phyloP scores from a whole-genome alignment of 2,797 vertebrate species.

The Distichodus sexfasciatus region DNA sequence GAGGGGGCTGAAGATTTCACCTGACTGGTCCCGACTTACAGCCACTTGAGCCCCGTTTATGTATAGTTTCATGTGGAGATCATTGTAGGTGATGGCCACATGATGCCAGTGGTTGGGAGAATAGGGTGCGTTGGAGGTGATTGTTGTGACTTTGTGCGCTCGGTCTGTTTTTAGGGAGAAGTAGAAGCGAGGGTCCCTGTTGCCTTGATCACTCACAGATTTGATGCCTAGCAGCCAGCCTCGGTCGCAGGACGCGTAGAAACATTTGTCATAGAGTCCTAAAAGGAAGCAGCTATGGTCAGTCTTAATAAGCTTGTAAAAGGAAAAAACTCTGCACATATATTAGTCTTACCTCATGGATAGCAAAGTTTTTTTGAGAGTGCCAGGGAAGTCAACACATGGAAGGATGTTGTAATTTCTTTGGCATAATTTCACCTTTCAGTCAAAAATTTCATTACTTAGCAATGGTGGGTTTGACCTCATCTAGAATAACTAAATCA shows the following conservation, averaged over 20 bases:
- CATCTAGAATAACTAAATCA: too few relatives aligned
- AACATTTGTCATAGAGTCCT: slow-evolving; percentile 99
- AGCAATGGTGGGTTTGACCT: too few relatives aligned
- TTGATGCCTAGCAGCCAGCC: slow-evolving; percentile 97
- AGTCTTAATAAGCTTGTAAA: too few relatives aligned
- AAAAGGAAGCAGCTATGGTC: neutral
- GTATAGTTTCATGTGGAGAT: slow-evolving; percentile 89
- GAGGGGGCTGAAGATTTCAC: slow-evolving; percentile 90
- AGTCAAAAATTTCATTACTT: too few relatives aligned
- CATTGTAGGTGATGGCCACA: slow-evolving; percentile 88
- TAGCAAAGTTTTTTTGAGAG: too few relatives aligned
- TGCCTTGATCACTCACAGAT: slow-evolving; percentile 88
- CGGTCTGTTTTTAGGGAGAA: slow-evolving; percentile 98
- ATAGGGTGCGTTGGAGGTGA: slow-evolving; percentile 87
- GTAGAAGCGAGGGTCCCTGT: slow-evolving; percentile 93
- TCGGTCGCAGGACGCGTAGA: slow-evolving; percentile 93
- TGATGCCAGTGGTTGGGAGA: slow-evolving; percentile 90
- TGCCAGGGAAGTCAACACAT: too few relatives aligned
- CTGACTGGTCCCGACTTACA: slow-evolving; percentile 89
- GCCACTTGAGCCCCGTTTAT: slow-evolving; percentile 93
- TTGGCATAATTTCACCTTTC: too few relatives aligned
- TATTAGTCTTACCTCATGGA: too few relatives aligned
- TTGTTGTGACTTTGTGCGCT: slow-evolving; percentile 90
- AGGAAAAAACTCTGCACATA: too few relatives aligned
- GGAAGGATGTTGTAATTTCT: too few relatives aligned